A percentile compares a stretch with the other conserved stretches of the same genome.
phyloP scores from a whole-genome alignment of 1,140 invertebrate species.

The Coenobita brevimanus region DNA sequence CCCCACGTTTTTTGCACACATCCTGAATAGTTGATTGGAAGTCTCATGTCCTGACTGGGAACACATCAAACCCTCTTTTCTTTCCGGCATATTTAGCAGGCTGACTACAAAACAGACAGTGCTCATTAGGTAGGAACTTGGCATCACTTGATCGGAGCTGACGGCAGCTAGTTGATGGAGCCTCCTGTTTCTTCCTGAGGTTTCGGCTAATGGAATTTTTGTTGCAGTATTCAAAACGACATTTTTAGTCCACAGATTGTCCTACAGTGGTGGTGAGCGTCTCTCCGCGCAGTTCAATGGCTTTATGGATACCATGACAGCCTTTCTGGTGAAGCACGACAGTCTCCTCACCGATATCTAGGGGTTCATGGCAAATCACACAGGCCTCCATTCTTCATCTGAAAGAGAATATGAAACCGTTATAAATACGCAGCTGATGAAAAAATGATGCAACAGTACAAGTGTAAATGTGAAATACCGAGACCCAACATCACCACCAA shows the following conservation, averaged over 20 bases:
- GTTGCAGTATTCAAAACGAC: neutral
- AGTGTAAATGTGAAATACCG: neutral
- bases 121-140: neutral
- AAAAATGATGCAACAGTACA: neutral
- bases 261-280: neutral
- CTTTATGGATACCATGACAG: neutral
- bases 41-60: slow-evolving; percentile 18
- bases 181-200: neutral
- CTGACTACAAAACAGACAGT: slow-evolving; percentile 5
- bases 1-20: neutral
- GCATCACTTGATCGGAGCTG: neutral
- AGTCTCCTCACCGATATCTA: neutral
- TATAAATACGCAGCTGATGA: neutral
- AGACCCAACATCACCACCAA: slow-evolving; percentile 1
- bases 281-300: neutral
- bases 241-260: slow-evolving; percentile 7
- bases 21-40: slow-evolving; percentile 4
- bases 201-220: neutral
- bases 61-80: slow-evolving; percentile 9
- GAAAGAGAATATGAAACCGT: neutral
- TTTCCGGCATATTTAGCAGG: slow-evolving; percentile 1
- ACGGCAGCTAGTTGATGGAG: neutral
- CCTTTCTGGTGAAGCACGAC: neutral
- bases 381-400: neutral
- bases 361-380: neutral